Evolutionary conservation across 2,888 invertebrate genomes (phyloP), one percentile per base, ranked within the genome.

Genomic region (Trichopria drosophilae): DNA sequence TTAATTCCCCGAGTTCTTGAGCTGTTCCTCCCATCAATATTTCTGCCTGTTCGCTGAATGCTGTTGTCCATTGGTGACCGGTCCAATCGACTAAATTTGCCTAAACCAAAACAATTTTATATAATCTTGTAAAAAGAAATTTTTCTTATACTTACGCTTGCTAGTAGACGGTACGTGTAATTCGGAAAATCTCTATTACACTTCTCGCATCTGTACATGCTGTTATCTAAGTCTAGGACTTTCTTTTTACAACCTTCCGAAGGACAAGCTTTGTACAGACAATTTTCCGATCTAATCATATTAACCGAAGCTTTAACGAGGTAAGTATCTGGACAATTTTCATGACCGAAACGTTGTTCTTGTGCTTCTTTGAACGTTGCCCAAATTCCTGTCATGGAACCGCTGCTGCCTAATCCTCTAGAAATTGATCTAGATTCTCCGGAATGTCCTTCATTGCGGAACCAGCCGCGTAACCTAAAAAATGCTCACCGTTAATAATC

Each of bases 161-260:
- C 75, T 44, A 98, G 78, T 58, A 95, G 78, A 32, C 96, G 82
- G 77, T 92, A 93, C 68, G 91, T 92, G 75, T 86, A 97, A 62
- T 87, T 87, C 1, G 88, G 85, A 71, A 82, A 90, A 59, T 92
- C 91, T 45, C 84, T 80, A 66, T 87, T 84, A 73, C 99, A 99
- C 76, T 98, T 98, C 74, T 98, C 98, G 76, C 99, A 99, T 43
- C 93, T 81, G 76, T 85, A 98, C 69, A 86, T 81, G 0, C 92
- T 93, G 67, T 93, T 93, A 57, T 87, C 87, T 67, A 88, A 84
- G 73, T 97, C 95, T 6, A 93, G 79, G 0, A 97, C 80, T 76
- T 99, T 99, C 77, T 99, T 99, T 73, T 96, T 95, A 76, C 99
- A 99, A 42, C 85, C 85, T 1, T 87, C 84, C 40, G 83, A 81